These are phyloP conservation scores for Prunella strophiata DNA, from an alignment of 2,797 vertebrate genomes.

Conservation along the genomic window DNA sequence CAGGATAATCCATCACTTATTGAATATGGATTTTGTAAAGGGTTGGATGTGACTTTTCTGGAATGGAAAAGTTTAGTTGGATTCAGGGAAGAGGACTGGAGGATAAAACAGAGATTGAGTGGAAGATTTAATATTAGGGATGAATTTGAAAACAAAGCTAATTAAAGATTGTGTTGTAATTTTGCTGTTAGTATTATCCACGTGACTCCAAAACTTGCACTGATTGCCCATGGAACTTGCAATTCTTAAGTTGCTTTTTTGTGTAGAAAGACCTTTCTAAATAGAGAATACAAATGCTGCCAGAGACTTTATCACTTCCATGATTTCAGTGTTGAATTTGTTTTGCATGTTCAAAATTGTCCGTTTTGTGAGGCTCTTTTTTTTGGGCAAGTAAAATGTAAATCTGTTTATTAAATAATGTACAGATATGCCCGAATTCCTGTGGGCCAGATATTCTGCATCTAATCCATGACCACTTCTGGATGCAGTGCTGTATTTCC, in stretches of 20 bases:
- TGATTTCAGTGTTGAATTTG: neutral
- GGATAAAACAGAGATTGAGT: neutral
- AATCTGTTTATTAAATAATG: neutral
- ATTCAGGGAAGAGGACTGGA: neutral
- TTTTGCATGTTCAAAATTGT: neutral
- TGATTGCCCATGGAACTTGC: neutral
- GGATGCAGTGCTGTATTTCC: neutral
- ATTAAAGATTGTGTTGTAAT: neutral
- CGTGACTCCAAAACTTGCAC: neutral
- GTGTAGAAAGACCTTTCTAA: neutral
- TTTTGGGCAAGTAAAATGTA: neutral
- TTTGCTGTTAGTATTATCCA: neutral
- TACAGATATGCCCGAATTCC: neutral
- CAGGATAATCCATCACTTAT: neutral
- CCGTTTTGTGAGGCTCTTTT: neutral
- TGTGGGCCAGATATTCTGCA: neutral
- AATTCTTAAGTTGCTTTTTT: neutral
- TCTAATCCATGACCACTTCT: neutral
- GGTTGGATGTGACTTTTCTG: rapidly evolving
- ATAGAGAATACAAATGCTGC: neutral
- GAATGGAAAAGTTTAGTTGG: neutral
- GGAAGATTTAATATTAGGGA: neutral
- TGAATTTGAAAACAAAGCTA: neutral
- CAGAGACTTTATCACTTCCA: neutral
- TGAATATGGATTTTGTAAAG: neutral